A percentile compares a stretch with the other conserved stretches of the same genome.
These are phyloP conservation scores for Ostrea edulis DNA, from an alignment of 1,140 invertebrate species.

Conservation along the genomic window DNA sequence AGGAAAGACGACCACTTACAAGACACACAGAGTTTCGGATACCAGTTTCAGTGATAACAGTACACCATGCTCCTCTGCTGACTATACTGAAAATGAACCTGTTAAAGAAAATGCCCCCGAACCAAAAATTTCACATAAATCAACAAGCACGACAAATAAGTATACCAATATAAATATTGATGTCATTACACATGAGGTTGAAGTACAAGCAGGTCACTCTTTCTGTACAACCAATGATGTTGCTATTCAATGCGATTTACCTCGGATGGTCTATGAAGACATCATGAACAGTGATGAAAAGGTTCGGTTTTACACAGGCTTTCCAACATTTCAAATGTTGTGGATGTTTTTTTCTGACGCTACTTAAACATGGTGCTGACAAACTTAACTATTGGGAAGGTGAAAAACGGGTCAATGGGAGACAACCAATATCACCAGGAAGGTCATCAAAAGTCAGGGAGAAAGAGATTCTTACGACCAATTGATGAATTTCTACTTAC, in stretches of 20 bases:
- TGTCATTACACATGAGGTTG: not conserved
- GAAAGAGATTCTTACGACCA: conserved; percentile 41
- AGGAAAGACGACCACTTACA: conserved; percentile 16
- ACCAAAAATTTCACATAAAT: not conserved
- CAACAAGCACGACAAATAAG: not conserved
- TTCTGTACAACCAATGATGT: not conserved
- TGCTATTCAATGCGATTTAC: conserved; percentile 29
- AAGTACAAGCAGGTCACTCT: conserved; percentile 15
- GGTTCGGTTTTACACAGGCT: conserved; percentile 41
- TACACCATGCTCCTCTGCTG: not conserved
- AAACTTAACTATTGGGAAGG: conserved; percentile 47
- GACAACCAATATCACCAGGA: conserved; percentile 32
- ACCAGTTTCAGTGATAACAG: not conserved
- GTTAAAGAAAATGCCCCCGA: not conserved
- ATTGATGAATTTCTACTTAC: conserved; percentile 46
- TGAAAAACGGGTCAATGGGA: conserved; percentile 42
- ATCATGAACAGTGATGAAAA: conserved; percentile 42
- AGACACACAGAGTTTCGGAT: not conserved
- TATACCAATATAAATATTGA: conserved; percentile 41
- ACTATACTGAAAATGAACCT: not conserved
- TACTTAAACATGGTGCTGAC: conserved; percentile 41
- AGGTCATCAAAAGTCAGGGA: conserved; percentile 26
- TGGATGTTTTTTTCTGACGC: conserved; percentile 42
- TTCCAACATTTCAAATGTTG: conserved; percentile 43
- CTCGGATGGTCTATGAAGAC: conserved; percentile 23